Evolutionary conservation across 2,888 invertebrate species (phyloP).

Genomic region (Mongoloraphidia duomilia): DNA sequence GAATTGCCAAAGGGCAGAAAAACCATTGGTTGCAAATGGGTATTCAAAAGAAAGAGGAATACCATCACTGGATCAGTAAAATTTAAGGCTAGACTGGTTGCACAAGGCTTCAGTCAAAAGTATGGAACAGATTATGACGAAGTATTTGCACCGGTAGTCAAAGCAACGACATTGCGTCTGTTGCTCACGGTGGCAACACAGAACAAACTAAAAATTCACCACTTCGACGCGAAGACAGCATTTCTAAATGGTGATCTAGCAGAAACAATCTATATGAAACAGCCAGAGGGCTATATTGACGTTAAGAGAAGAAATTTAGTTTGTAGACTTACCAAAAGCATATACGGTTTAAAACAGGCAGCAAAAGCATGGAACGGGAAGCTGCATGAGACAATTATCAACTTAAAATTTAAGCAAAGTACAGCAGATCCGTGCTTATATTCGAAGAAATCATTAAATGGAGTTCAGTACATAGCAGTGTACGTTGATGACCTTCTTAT

Average conservation of each 20-base stretch:
- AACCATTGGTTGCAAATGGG: constrained; percentile 17
- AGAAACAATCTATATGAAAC: constrained; percentile 10
- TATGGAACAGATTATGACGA: constrained; percentile 17
- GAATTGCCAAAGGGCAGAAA: constrained; percentile 6
- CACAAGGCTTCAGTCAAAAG: constrained; percentile 17
- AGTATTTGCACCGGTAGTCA: constrained; percentile 18
- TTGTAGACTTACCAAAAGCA: not conserved
- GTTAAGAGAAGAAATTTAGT: not conserved
- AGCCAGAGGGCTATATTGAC: constrained; percentile 9
- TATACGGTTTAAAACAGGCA: not conserved
- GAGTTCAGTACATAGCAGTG: too few species aligned
- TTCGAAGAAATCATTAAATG: too few species aligned
- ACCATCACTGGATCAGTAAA: constrained; percentile 7
- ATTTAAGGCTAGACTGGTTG: constrained; percentile 17
- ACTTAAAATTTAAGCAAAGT: too few species aligned
- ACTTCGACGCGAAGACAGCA: constrained; percentile 13
- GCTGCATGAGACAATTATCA: too few species aligned
- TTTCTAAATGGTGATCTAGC: constrained; percentile 13
- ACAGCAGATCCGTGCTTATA: too few species aligned
- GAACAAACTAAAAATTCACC: constrained; percentile 6
- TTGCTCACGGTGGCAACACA: constrained; percentile 14
- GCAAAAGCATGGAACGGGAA: not conserved
- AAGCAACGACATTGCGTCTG: constrained; percentile 15
- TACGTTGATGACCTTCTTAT: not conserved
- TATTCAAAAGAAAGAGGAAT: constrained; percentile 14